A percentile compares a stretch with the other conserved stretches of the same genome.
phyloP scores from a whole-genome alignment of 2,113 vertebrate genomes.

The Collichthys lucidus region DNA sequence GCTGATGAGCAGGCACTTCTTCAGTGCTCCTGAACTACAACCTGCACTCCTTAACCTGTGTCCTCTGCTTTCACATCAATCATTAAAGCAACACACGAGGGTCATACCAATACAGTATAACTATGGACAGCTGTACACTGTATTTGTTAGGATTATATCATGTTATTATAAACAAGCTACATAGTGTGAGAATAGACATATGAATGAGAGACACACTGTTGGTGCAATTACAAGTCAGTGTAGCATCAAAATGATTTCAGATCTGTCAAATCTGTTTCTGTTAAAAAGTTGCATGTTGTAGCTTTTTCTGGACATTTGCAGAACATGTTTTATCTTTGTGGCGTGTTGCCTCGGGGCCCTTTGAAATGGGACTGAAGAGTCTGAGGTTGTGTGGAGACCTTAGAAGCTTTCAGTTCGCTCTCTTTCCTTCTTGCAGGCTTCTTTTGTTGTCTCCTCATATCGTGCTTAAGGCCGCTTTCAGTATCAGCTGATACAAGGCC shows the following conservation, averaged over 20 bases:
- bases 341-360: slow-evolving; percentile 15
- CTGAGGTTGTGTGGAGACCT: neutral
- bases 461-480: neutral
- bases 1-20: slow-evolving; percentile 38
- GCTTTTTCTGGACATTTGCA: neutral
- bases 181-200: too few species aligned
- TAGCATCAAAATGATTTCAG: too few species aligned
- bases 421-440: slow-evolving; percentile 4
- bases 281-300: too few species aligned
- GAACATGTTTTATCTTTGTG: slow-evolving; percentile 3
- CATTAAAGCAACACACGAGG: neutral
- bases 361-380: neutral
- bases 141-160: too few species aligned
- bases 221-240: too few species aligned
- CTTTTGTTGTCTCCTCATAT: slow-evolving; percentile 24
- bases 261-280: too few species aligned
- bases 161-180: too few species aligned
- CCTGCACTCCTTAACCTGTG: neutral
- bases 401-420: neutral
- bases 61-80: neutral
- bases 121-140: too few species aligned
- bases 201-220: too few species aligned
- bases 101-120: too few species aligned
- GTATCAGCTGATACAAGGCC: neutral
- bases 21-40: neutral